Evolutionary conservation across 2,888 invertebrate genomes (phyloP).

Genomic region (Chrysolina oricalcia): DNA sequence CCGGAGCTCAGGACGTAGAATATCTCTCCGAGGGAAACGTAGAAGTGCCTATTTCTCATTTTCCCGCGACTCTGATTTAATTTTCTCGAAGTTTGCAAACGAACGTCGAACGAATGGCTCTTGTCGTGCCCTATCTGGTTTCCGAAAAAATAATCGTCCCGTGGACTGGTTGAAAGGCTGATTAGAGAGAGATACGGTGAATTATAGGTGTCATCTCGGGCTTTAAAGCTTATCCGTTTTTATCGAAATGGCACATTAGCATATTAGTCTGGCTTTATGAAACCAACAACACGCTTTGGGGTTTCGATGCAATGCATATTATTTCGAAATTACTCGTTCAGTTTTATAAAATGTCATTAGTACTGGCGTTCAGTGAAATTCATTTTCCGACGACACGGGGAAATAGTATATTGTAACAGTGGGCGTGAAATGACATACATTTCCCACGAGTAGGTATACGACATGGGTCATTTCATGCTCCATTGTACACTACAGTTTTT

Average conservation of each 20-base stretch:
- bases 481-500: no score
- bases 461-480: no score
- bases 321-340: not conserved
- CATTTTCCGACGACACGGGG: no score
- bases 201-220: conserved; percentile 5
- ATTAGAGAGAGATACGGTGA: conserved; percentile 16
- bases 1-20: not conserved
- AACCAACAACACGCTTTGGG: not conserved
- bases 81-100: not conserved
- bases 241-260: conserved; percentile 6
- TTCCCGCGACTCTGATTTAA: conserved; percentile 4
- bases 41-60: conserved; percentile 10
- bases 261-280: conserved; percentile 6
- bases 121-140: conserved; percentile 16
- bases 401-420: no score
- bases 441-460: no score
- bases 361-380: not conserved
- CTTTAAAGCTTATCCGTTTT: conserved; percentile 13
- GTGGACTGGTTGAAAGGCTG: conserved; percentile 4
- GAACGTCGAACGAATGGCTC: not conserved
- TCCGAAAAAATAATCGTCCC: not conserved
- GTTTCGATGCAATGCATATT: not conserved
- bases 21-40: not conserved
- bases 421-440: no score
- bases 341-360: not conserved